A percentile compares a stretch with the other conserved stretches of the same genome.
phyloP scores from a whole-genome alignment of 2,113 vertebrate genomes.

The Corvus cornix region DNA sequence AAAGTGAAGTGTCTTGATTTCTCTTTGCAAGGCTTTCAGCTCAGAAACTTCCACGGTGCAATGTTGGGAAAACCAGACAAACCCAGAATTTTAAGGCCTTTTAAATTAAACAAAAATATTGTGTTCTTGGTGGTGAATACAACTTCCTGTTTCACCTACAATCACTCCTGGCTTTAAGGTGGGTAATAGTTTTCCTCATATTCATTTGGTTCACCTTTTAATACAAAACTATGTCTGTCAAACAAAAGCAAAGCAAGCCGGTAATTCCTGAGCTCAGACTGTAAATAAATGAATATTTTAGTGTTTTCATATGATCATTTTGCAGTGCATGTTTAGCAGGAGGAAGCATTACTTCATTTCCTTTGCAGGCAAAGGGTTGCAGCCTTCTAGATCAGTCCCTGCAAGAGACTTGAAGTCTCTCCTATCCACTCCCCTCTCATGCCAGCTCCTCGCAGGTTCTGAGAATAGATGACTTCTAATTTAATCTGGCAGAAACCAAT shows the following conservation, averaged over 20 bases:
- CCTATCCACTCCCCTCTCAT: neutral
- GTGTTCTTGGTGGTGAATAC: neutral
- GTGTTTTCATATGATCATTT: neutral
- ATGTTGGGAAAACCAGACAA: neutral
- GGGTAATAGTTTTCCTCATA: neutral
- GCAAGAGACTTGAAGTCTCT: neutral
- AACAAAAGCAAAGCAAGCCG: neutral
- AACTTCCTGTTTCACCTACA: neutral
- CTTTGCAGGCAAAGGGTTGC: neutral
- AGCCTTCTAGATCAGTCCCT: neutral
- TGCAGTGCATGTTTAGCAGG: neutral
- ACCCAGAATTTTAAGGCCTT: neutral
- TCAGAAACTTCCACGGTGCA: neutral
- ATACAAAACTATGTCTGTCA: neutral
- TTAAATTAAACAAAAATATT: neutral
- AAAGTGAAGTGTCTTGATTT: neutral
- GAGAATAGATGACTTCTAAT: conserved; percentile 13
- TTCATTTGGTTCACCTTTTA: neutral
- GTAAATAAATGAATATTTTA: neutral
- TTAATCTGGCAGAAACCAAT: conserved; percentile 15
- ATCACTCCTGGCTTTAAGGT: neutral
- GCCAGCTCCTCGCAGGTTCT: neutral
- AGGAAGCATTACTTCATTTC: neutral
- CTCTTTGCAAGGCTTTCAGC: neutral
- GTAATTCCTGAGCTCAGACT: neutral